Evolutionary conservation across 2,113 vertebrate genomes (phyloP), one percentile per base, ranked within the genome.

Genomic region (Sapayoa aenigma): DNA sequence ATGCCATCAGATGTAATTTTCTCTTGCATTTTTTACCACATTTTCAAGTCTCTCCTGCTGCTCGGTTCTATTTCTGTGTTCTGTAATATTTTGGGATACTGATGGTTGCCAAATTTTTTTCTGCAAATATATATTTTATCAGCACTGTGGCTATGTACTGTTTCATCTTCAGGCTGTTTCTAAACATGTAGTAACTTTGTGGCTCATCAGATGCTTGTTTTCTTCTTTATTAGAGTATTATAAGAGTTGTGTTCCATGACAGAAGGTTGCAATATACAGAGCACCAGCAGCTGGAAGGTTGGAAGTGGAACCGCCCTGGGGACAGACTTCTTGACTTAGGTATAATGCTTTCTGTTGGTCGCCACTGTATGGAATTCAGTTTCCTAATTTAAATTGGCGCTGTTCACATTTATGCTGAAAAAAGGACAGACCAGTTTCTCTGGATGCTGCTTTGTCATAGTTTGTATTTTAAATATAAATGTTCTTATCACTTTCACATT

Each of bases 241-340:
- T 98, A 87, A 96, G 98, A 96, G 98, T 98, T 56, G 98, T 98
- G 37, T 98, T 98, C 96, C 98, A 98, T 81, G 98, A 98, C 91
- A 96, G 98, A 96, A 97, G 98, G 74, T 94, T 98, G 28, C 98
- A 98, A 12, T 98, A 98, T 22, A 98, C 98, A 18, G 98, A 98
- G 72, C 98, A 98, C 87, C 98, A 98, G 84, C 98, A 98, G 62
- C 95, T 98, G 18, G 98, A 98, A 96, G 98, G 98, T 18, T 98
- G 98, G 98, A 98, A 98, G 93, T 98, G 98, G 98, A 98, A 98
- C 91, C 98, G 98, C 82, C 98, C 98, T 74, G 98, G 98, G 85
- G 98, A 98, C 92, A 96, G 98, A 89, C 98, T 98, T 86, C 98
- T 98, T 0, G 98, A 98, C 85, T 95, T 98, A 96, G 98, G 98